A percentile compares a stretch with the other conserved stretches of the same genome.
Evolutionary conservation across 2,113 vertebrate genomes (phyloP).

Genomic region (Phocoena phocoena): DNA sequence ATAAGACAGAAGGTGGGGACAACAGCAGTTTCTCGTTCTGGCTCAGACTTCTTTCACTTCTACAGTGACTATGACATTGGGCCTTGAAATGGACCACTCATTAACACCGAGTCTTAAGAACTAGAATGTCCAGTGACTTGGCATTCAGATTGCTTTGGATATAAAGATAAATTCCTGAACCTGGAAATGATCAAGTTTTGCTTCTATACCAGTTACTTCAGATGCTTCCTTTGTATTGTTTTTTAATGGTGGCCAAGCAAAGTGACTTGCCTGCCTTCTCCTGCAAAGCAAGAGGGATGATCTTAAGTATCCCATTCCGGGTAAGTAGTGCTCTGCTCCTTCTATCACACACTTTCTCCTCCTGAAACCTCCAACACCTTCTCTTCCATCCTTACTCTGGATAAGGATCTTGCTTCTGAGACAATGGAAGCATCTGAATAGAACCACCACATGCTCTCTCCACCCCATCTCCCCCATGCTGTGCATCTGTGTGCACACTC

Average conservation of each 20-base stretch:
- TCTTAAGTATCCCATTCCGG: conserved; percentile 91
- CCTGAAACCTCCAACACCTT: not conserved
- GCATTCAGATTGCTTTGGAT: not conserved
- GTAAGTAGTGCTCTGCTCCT: conserved; percentile 91
- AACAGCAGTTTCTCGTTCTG: not conserved
- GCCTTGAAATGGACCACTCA: not conserved
- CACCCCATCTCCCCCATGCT: not conserved
- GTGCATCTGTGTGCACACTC: not conserved
- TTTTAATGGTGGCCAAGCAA: conserved; percentile 93
- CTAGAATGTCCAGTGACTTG: not conserved
- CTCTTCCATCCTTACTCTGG: not conserved
- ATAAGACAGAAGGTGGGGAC: not conserved
- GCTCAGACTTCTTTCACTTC: not conserved
- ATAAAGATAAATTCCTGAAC: not conserved
- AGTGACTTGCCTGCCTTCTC: conserved; percentile 94
- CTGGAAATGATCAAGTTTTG: not conserved
- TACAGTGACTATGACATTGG: not conserved
- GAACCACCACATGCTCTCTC: not conserved
- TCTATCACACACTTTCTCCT: conserved; percentile 73
- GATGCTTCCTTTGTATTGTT: conserved; percentile 92
- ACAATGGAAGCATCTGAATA: not conserved
- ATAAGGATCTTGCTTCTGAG: not conserved
- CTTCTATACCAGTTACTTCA: conserved; percentile 81
- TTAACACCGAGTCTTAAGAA: not conserved
- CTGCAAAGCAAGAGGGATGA: conserved; percentile 79